Evolutionary conservation across 2,888 invertebrate genomes (phyloP), one percentile per base, ranked within the genome.

Genomic region (Camptogramma bilineatum): DNA sequence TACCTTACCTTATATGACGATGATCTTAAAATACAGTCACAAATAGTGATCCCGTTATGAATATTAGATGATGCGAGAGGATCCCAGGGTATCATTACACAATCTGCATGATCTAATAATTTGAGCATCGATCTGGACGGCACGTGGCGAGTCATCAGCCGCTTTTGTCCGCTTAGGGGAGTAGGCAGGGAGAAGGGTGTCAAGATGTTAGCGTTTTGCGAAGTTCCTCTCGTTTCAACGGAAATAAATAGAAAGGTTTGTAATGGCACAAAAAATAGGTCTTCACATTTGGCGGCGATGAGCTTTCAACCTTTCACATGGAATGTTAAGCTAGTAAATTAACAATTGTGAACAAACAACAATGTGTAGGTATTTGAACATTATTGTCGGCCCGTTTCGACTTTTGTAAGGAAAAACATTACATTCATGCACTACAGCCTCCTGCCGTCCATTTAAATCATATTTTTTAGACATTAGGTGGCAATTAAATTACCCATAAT

Each of bases 101-200:
- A 70, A 70, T 70, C 72, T 68, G 61, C 66, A 66, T 72, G 69
- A 70, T 72, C 62, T 59, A 69, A 68, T 72, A 64, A 64, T 57
- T 57, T 28, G 50, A 34, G 72, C 67, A 66, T 28, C 53, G 54
- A 52, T 53, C 62, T 57, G 28, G 47, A 44, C 46, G 80, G 62
- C 86, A 83, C 87, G 86, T 83, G 87, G 46, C 84, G 50, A 71
- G 71, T 84, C 80, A 85, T 87, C 82, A 86, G 74, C n/a, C 64
- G 71, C 83, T 74, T 82, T 87, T 87, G 87, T 86, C 68, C 48
- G 21, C 4, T 2, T 7, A 28, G 28, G 7, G 24, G 50, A 64
- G 62, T 42, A 48, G 44, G 48, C 34, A 39, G 13, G 34, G 9
- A n/a, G 31, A 7, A 28, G 57, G 56, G 59, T 53, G 56, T 44